Evolutionary conservation across 2,888 invertebrate genomes (phyloP), one percentile per base, ranked within the genome.

Genomic region (Eupsilia transversa): DNA sequence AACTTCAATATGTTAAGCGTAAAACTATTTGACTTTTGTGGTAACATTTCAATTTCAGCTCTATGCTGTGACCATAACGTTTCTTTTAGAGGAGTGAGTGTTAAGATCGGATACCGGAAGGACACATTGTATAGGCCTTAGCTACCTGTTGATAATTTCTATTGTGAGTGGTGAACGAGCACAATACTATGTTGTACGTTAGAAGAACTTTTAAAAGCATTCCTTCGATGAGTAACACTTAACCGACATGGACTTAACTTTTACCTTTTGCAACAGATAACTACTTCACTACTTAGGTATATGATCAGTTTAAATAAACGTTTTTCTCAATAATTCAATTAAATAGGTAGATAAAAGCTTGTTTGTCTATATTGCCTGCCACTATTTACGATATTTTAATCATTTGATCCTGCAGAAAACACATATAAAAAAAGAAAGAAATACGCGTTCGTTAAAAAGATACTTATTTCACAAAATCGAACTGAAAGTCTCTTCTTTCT

Each of bases 101-200:
- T 61, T 35, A 72, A 74, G 81, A 87, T 92, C 90, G 92, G 91
- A 94, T 93, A 92, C 96, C 95, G 96, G 96, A 96, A 96, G 96
- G 91, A 94, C 92, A 92, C 90, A 93, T 94, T 95, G 94, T 93
- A 87, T 92, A 90, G 90, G 91, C 91, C 91, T 93, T 93, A 90
- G 93, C 95, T 96, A 96, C 96, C 96, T 96, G 96, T 95, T 95
- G 95, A 94, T 95, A 94, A 95, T 94, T 91, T 92, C 91, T 91
- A 93, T 94, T 94, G 95, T 94, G 90, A 91, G 90, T 87, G 88
- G 91, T 91, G 90, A 91, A 89, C 91, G 91, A 88, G 91, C 91
- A 93, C 94, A 94, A 94, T 94, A 90, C 89, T 85, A 66, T 88
- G 89, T 89, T 89, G 88, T 88, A 87, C 86, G 87, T 90, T 87